phyloP scores from a whole-genome alignment of 30 jellyfish, hydroid and myxozoan genomes.

The Pelagia noctiluca region DNA sequence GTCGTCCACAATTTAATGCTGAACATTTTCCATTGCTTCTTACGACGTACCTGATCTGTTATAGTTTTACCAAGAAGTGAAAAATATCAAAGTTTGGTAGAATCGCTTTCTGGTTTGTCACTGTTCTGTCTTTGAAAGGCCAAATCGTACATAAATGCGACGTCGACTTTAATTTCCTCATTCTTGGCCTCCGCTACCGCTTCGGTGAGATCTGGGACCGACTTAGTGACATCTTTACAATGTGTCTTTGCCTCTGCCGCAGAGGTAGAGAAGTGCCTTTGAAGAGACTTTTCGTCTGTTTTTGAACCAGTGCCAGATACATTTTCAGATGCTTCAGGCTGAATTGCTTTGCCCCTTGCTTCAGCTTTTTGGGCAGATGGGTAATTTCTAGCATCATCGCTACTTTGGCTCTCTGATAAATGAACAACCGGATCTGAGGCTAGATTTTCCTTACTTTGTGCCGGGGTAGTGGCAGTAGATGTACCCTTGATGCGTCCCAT shows the following conservation, averaged over 20 bases:
- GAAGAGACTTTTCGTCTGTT: constrained; percentile 3
- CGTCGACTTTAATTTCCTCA: constrained; percentile 60
- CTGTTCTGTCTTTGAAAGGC: constrained; percentile 63
- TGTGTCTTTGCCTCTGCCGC: constrained; percentile 22
- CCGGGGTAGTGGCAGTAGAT: constrained; percentile 34
- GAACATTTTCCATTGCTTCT: too few relatives aligned
- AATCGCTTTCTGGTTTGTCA: not conserved
- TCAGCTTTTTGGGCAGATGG: not conserved
- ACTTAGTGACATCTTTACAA: constrained; percentile 20
- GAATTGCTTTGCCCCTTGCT: not conserved
- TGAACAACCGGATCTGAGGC: constrained; percentile 43
- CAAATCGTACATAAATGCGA: constrained; percentile 64
- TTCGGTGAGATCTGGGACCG: constrained; percentile 55
- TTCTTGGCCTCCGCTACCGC: constrained; percentile 14
- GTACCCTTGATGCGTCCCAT: constrained; percentile 45
- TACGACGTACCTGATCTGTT: too few relatives aligned
- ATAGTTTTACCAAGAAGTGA: too few relatives aligned
- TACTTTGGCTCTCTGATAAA: constrained; percentile 27
- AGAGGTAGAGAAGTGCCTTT: constrained; percentile 30
- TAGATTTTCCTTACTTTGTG: constrained; percentile 15
- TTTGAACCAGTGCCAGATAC: not conserved
- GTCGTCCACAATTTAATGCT: too few relatives aligned
- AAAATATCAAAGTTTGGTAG: not conserved
- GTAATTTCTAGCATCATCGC: not conserved
- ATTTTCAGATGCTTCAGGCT: not conserved